Base-by-base conservation (phyloP, 2,113 vertebrate genomes). In the Cinclus cinclus region DNA sequence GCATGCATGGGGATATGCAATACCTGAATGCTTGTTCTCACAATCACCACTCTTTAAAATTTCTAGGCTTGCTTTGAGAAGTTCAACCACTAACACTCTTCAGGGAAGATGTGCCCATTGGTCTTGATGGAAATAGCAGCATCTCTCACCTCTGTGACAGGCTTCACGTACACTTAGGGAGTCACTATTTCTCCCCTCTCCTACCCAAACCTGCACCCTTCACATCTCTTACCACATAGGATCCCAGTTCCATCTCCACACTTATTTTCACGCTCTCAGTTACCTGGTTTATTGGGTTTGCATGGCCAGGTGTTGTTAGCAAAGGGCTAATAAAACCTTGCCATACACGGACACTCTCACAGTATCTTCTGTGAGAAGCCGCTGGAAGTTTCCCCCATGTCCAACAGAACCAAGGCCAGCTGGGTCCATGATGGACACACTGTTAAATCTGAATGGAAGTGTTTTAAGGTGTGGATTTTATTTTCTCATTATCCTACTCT, bases 361-460 rank as follows among this genome's bases (percentile, higher is more conserved):
- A 46, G 28, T 18, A 13, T 23, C n/a, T 31, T 31, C 30, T 53
- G 5, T 53, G 62, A 68, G 16, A 53, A 83, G 21, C n/a, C 41
- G n/a, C 47, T 30, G 24, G 20, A 68, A 60, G 7, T 47, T 75
- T 68, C 23, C 9, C 13, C 24, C 13, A 13, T 41, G 16, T 60
- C 30, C n/a, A 41, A 22, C n/a, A 75, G 16, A 41, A 24, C 3
- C 53, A 53, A n/a, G 13, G n/a, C 23, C 39, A 75, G 28, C 6
- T 6, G 11, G 28, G 20, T 60, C 53, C 20, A 53, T n/a, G 46
- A n/a, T 3, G 9, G 23, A 33, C 19, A 30, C 0, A 0, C 10
- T 81, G 27, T 39, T 68, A 58, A 47, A 17, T 16, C 30, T 11
- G 18, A 10, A 5, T 39, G 10, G 2, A 28, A 7, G 16, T 37